Base-by-base conservation (phyloP, 2,113 vertebrate species). In the Pteronura brasiliensis region DNA sequence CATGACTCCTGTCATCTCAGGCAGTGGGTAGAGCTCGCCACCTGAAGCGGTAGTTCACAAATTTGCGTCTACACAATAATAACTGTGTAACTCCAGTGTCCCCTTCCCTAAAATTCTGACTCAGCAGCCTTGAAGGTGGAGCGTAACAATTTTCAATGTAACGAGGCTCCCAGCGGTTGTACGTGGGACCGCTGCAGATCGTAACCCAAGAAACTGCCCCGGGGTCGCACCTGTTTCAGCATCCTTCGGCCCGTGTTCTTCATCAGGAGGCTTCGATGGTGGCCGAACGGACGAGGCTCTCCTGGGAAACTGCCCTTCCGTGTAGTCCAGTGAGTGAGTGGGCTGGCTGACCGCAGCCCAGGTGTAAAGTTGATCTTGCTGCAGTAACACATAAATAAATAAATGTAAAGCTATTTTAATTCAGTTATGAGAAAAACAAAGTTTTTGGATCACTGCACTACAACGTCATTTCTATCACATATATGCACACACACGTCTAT, bases 281-380 rank as follows among this genome's bases (percentile, higher is more conserved):
- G 98, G 97, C 99, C 99, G 99, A 0, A 95, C 95, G 5, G 99
- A 98, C 42, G 98, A 99, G 93, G 98, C 98, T 98, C 99, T 99
- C 92, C 99, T 99, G 47, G 99, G 99, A 98, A 99, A 98, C 93
- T 98, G 99, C 21, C 99, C 99, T 96, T 99, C 99, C 1, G 98
- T 90, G 59, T 98, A 99, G 97, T 99, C 99, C 93, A 99, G 88
- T 6, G 99, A 99, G 96, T 99, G 99, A 57, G 99, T 98, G 2
- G 99, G 99, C 98, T 99, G 99, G 97, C 98, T 99, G 69, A 99
- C 99, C 17, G 99, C 99, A 90, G 99, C 99, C 99, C 99, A 99
- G 39, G 99, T 99, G 47, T 99, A 99, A 96, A 99, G 98, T 96
- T 99, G 99, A 98, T 99, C 99, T 98, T 99, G 99, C 99, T 99